A percentile compares a stretch with the other conserved stretches of the same genome.
Conservation (phyloP, 2,888 invertebrate species). For the Ferrisia virgata region DNA sequence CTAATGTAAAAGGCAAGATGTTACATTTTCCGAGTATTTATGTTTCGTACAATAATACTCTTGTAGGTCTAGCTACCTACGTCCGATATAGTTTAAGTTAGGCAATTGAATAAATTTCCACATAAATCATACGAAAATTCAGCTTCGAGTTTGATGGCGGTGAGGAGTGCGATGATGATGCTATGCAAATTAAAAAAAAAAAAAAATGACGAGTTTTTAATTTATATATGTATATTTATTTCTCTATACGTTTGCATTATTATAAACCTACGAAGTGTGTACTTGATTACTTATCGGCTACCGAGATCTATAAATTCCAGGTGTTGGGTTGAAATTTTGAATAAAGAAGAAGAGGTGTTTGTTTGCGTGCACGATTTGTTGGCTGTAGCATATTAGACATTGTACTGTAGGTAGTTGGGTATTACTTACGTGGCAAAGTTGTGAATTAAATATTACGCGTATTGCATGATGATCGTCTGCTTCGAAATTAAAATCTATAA, state of each 20-base stretch:
- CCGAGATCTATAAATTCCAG: not conserved
- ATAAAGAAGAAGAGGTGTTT: not conserved
- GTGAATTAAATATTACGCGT: constrained; percentile 20
- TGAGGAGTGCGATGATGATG: no score
- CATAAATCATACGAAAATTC: no score
- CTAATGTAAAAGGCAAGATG: not conserved
- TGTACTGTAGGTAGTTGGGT: not conserved
- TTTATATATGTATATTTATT: no score
- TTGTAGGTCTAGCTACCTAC: no score
- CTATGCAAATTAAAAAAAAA: no score
- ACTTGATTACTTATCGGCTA: not conserved
- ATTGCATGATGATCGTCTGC: not conserved
- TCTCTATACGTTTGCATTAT: no score
- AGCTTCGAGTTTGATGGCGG: no score
- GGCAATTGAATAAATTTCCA: no score
- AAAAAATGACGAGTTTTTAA: no score
- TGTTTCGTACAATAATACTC: no score
- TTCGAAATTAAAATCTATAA: not conserved
- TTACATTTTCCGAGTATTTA: not conserved
- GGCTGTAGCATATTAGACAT: not conserved
- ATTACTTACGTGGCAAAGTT: not conserved
- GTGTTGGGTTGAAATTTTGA: not conserved
- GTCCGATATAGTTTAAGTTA: no score
- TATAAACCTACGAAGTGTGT: no score
- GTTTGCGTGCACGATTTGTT: constrained; percentile 6